Conservation (phyloP, 2,888 invertebrate species). For the Malacosoma neustria region DNA sequence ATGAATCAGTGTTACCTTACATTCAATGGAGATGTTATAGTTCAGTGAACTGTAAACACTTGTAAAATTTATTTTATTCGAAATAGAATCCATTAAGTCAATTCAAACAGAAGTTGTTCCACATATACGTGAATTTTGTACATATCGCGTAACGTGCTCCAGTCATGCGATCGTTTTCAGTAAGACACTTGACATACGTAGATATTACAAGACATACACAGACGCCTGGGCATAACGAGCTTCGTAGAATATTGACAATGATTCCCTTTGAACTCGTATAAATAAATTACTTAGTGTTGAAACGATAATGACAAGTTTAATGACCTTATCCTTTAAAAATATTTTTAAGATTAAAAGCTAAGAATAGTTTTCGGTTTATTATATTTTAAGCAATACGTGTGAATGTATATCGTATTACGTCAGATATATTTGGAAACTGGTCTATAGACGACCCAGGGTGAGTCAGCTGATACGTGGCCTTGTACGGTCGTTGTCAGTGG, state of each 20-base stretch:
- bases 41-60: slow-evolving; percentile 7
- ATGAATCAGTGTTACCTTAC: slow-evolving; percentile 4
- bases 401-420: no score
- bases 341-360: no score
- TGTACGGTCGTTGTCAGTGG: no score
- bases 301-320: background rate
- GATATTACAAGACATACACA: background rate
- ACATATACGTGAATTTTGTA: slow-evolving; percentile 6
- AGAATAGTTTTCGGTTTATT: no score
- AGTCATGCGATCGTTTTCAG: background rate
- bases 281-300: background rate
- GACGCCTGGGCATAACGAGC: background rate
- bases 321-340: background rate
- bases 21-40: slow-evolving; percentile 3
- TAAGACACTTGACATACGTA: background rate
- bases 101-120: slow-evolving; percentile 6
- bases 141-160: background rate
- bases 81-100: background rate
- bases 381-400: no score
- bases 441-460: no score
- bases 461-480: no score
- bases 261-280: background rate
- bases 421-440: no score
- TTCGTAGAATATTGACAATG: background rate
- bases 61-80: slow-evolving; percentile 2